Base-by-base conservation (phyloP, 2,113 vertebrate genomes). In the Orientallactaga bullata region DNA sequence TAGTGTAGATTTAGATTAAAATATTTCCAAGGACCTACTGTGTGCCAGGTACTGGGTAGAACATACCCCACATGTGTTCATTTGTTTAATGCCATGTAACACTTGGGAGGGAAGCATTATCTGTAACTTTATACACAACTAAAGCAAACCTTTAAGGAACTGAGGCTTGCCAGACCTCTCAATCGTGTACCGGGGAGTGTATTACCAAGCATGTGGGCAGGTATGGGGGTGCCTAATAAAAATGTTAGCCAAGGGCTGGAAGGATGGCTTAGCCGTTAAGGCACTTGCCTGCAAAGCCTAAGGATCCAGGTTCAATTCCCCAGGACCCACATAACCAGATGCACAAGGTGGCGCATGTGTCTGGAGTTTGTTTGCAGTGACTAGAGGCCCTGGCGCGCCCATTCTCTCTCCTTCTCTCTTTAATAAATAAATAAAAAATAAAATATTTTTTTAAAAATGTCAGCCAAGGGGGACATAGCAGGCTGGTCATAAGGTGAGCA, bases 191-290 rank as follows among this genome's bases (percentile, higher is more conserved):
- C 81, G 26, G 32, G 55, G 39, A 39, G 21, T 32, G 39, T 72
- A 32, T 80, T 63, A 1, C 55, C 0, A 7, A 26, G 30, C 20
- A 2, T 5, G 6, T 69, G 28, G 12, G 2, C 18, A n/a, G 81
- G 72, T 26, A 3, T 12, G 1, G 24, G 21, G 26, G 61, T 68
- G 5, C 26, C 16, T 4, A 6, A 60, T 2, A 15, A 32, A 6
- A 24, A 28, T 61, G 73, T 51, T 0, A 0, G 23, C 51, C 85
- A 37, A 0, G 21, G 13, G 37, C n/a, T n/a, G n/a, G n/a, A n/a
- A n/a, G n/a, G n/a, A n/a, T n/a, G n/a, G n/a, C n/a, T n/a, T n/a
- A n/a, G n/a, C n/a, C n/a, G n/a, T n/a, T n/a, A n/a, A n/a, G n/a
- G n/a, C n/a, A n/a, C n/a, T n/a, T n/a, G n/a, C n/a, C n/a, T n/a